Conservation (phyloP, 1,140 invertebrate species). For the Helicoverpa zea region DNA sequence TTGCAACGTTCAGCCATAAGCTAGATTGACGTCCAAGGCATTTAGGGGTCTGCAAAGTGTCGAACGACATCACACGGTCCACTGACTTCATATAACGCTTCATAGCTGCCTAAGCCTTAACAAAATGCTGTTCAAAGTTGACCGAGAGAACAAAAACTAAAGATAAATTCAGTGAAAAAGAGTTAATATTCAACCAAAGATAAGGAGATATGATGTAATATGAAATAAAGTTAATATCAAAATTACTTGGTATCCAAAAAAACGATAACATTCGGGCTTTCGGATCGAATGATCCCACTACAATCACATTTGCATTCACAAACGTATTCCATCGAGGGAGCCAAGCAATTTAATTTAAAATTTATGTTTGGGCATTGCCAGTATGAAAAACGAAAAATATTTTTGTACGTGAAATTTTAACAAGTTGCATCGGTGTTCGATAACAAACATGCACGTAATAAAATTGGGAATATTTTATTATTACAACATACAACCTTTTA, state of each 20-base stretch:
- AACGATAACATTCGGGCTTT: constrained; percentile 2
- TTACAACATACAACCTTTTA: constrained; percentile 3
- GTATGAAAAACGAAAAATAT: constrained; percentile 25
- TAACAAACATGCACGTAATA: constrained; percentile 21
- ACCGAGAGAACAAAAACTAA: background rate
- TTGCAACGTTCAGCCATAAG: constrained; percentile 19
- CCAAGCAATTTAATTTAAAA: constrained; percentile 38
- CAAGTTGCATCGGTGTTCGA: constrained; percentile 4
- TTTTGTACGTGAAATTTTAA: constrained; percentile 36
- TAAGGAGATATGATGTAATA: no score
- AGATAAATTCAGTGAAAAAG: background rate
- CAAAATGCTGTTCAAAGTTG: background rate
- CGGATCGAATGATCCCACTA: constrained; percentile 30
- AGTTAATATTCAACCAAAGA: no score
- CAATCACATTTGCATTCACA: constrained; percentile 29
- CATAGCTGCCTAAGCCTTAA: background rate
- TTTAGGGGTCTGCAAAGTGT: constrained; percentile 22
- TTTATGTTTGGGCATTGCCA: constrained; percentile 6
- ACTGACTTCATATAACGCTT: constrained; percentile 17
- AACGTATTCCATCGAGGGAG: constrained; percentile 12
- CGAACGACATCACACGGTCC: constrained; percentile 1
- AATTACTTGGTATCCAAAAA: background rate
- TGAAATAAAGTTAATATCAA: no score
- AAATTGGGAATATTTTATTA: constrained; percentile 35
- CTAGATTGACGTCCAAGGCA: constrained; percentile 16